Percentiles rank a stretch among this genome's conserved stretches.
Conservation (phyloP, 2,888 invertebrate species). For the Pterobdella sp. region DNA sequence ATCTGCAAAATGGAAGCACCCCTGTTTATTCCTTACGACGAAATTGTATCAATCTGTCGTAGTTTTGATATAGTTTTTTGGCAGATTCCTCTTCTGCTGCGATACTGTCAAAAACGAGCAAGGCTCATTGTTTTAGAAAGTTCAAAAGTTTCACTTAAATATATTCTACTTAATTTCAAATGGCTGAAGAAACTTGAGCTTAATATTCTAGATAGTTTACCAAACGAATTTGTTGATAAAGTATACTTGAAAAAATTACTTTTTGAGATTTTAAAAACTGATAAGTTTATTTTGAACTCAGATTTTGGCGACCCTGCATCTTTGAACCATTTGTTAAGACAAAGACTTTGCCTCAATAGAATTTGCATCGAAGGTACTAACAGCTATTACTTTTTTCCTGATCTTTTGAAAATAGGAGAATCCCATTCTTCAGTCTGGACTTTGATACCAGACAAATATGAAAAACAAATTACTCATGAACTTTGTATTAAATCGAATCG, state of each 20-base stretch:
- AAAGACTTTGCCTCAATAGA: neutral
- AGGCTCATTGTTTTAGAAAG: conserved; percentile 35
- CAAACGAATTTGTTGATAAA: conserved; percentile 36
- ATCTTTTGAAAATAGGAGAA: conserved; percentile 12
- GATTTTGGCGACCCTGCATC: neutral
- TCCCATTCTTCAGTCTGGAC: conserved; percentile 35
- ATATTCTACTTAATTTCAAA: conserved; percentile 38
- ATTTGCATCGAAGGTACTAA: conserved; percentile 5
- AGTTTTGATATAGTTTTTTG: conserved; percentile 37
- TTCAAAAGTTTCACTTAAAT: conserved; percentile 32
- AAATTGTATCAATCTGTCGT: conserved; percentile 37
- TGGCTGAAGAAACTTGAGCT: conserved; percentile 38
- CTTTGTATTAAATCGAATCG: conserved; percentile 31
- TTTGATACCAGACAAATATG: conserved; percentile 38
- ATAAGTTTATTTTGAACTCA: neutral
- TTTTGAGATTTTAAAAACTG: neutral
- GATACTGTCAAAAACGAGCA: conserved; percentile 38
- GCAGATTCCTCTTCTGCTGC: conserved; percentile 30
- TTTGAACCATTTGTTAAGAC: conserved; percentile 4
- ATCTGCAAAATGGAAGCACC: conserved; percentile 34
- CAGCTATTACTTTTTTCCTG: conserved; percentile 10
- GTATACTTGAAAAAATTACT: conserved; percentile 27
- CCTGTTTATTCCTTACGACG: conserved; percentile 37
- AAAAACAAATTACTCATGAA: conserved; percentile 39
- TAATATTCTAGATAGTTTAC: conserved; percentile 33